A percentile compares a stretch with the other conserved stretches of the same genome.
Evolutionary conservation across 2,888 invertebrate genomes (phyloP).

Genomic region (Tiliacea aurago): DNA sequence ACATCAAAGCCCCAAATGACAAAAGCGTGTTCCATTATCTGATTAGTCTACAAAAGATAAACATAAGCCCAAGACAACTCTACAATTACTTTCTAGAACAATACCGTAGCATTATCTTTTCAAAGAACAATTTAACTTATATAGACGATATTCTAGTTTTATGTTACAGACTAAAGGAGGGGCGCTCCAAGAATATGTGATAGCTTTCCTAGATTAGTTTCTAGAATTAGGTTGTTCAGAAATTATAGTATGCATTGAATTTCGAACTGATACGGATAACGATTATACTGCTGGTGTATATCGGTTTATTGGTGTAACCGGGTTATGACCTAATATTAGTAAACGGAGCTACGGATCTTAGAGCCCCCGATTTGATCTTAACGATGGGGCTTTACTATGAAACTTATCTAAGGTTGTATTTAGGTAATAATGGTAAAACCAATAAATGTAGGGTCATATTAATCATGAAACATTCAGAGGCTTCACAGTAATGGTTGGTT

Average conservation of each 20-base stretch:
- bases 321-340: slow-evolving; percentile 17
- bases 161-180: slow-evolving; percentile 26
- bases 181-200: slow-evolving; percentile 36
- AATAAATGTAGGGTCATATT: background rate
- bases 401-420: slow-evolving; percentile 1
- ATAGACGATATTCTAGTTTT: slow-evolving; percentile 44
- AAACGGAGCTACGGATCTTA: slow-evolving; percentile 11
- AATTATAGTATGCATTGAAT: slow-evolving; percentile 57
- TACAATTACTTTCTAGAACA: slow-evolving; percentile 39
- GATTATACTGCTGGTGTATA: slow-evolving; percentile 43
- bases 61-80: slow-evolving; percentile 26
- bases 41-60: slow-evolving; percentile 35
- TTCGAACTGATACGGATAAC: slow-evolving; percentile 41
- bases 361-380: slow-evolving; percentile 29
- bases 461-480: background rate
- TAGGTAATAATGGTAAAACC: background rate
- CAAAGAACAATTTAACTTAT: slow-evolving; percentile 51
- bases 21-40: slow-evolving; percentile 36
- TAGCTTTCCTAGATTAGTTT: slow-evolving; percentile 57
- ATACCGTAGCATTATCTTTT: slow-evolving; percentile 36
- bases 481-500: background rate
- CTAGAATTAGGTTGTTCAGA: slow-evolving; percentile 49
- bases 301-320: slow-evolving; percentile 41
- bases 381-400: background rate
- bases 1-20: background rate